Evolutionary conservation across 1,140 invertebrate species (phyloP).

Genomic region (Formica exsecta): DNA sequence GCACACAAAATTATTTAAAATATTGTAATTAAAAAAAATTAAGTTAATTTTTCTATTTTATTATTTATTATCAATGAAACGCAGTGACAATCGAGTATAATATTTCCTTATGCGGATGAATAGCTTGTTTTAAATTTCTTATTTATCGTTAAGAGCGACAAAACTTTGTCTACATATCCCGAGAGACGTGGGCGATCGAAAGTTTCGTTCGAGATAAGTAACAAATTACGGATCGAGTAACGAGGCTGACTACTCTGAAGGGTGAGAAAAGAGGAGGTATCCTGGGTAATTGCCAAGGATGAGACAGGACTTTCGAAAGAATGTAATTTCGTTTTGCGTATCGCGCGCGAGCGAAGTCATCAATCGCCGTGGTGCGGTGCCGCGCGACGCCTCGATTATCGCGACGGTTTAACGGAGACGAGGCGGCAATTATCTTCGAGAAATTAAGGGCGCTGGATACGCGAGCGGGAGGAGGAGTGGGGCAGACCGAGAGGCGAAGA

Average conservation of each 20-base stretch:
- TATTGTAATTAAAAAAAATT: neutral
- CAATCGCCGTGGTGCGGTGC: slow-evolving; percentile 61
- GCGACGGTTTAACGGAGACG: slow-evolving; percentile 69
- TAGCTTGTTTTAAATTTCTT: slow-evolving; percentile 52
- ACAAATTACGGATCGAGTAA: slow-evolving; percentile 66
- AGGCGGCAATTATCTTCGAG: slow-evolving; percentile 74
- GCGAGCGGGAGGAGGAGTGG: neutral
- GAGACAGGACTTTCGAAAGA: slow-evolving; percentile 76
- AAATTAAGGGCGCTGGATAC: slow-evolving; percentile 75
- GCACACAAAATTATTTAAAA: neutral
- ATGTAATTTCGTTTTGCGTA: slow-evolving; percentile 73
- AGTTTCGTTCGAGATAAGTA: slow-evolving; percentile 47
- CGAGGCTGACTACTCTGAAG: slow-evolving; percentile 43
- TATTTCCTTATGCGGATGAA: slow-evolving; percentile 12
- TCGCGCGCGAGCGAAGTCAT: slow-evolving; percentile 52
- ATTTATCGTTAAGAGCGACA: slow-evolving; percentile 31
- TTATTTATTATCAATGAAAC: neutral
- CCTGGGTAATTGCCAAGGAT: slow-evolving; percentile 70
- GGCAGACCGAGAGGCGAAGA: neutral
- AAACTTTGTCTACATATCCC: slow-evolving; percentile 59
- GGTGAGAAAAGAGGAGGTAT: neutral
- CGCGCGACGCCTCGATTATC: slow-evolving; percentile 52
- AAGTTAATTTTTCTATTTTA: slow-evolving; percentile 16
- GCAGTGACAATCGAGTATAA: slow-evolving; percentile 1
- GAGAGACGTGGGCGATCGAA: slow-evolving; percentile 41